A percentile compares a stretch with the other conserved stretches of the same genome.
phyloP scores from a whole-genome alignment of 1,140 invertebrate genomes.

The Cotesia chilonis region DNA sequence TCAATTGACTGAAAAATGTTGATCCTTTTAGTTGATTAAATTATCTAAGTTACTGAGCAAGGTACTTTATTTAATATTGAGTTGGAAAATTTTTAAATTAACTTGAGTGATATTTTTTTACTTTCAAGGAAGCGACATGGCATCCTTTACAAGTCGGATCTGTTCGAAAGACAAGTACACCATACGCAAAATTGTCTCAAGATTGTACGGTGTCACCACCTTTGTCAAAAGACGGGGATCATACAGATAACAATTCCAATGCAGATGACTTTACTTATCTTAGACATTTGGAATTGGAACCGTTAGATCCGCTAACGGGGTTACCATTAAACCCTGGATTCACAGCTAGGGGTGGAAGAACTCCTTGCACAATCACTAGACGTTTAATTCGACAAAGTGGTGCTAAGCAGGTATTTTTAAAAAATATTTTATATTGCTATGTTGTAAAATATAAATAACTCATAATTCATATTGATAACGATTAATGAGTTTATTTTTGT shows the following conservation, averaged over 20 bases:
- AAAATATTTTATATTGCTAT: neutral
- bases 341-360: constrained; percentile 72
- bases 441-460: neutral
- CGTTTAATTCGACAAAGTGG: constrained; percentile 62
- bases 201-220: constrained; percentile 56
- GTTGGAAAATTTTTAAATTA: constrained; percentile 12
- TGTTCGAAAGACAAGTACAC: constrained; percentile 57
- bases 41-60: neutral
- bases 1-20: constrained; percentile 50
- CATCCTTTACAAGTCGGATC: constrained; percentile 63
- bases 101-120: constrained; percentile 19
- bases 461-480: neutral
- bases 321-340: constrained; percentile 57
- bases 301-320: constrained; percentile 64
- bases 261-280: constrained; percentile 72
- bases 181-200: constrained; percentile 55
- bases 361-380: constrained; percentile 83
- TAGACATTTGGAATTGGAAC: constrained; percentile 81
- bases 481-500: constrained; percentile 13
- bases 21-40: constrained; percentile 8
- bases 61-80: neutral
- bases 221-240: constrained; percentile 57
- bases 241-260: constrained; percentile 60
- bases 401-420: constrained; percentile 52
- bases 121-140: constrained; percentile 65